These are phyloP conservation scores for Felis catus DNA, from an alignment of 2,113 vertebrate species.

Conservation along the genomic window F.catus_Fca126_mat1.0 CM031415.1:191465001-191465500, in stretches of 20 bases:
- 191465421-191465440: neutral
- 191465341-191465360: neutral
- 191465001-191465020: neutral
- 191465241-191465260: constrained; percentile 93
- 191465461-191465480: neutral
- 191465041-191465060: neutral
- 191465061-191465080: neutral
- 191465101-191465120: constrained; percentile 88
- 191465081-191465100: neutral
- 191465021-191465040: constrained; percentile 2
- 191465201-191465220: constrained; percentile 94
- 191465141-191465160: constrained; percentile 89
- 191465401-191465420: neutral
- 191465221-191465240: constrained; percentile 92
- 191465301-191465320: constrained; percentile 90
- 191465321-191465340: constrained; percentile 75
- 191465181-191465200: constrained; percentile 87
- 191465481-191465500: neutral
- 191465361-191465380: neutral
- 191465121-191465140: constrained; percentile 93
- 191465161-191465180: constrained; percentile 79
- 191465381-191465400: neutral
- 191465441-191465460: neutral
- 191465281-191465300: constrained; percentile 92
- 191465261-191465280: constrained; percentile 95